Percentiles rank a stretch among this genome's conserved stretches.
Evolutionary conservation across 2,888 invertebrate species (phyloP).

Genomic region (Lasioglossum lativentre): DNA sequence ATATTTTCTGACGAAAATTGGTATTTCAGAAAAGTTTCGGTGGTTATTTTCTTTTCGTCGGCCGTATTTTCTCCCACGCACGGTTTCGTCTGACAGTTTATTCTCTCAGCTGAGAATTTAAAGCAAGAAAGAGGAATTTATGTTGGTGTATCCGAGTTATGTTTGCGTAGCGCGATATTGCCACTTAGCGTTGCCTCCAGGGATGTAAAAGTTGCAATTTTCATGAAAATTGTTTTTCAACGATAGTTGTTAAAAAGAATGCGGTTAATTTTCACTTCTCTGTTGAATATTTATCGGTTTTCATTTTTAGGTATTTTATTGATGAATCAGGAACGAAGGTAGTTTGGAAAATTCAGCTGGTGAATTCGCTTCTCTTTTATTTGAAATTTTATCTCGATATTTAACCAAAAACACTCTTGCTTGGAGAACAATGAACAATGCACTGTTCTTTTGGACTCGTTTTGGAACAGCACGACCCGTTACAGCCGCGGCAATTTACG

Average conservation of each 20-base stretch:
- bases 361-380: not conserved
- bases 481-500: constrained; percentile 40
- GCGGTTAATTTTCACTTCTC: not conserved
- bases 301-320: not conserved
- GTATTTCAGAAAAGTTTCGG: not conserved
- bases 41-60: not conserved
- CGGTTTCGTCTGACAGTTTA: not conserved
- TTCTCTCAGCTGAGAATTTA: not conserved
- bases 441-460: not conserved
- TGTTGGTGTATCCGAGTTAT: constrained; percentile 3
- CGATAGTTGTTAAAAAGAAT: not conserved
- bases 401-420: not conserved
- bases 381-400: not conserved
- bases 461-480: not conserved
- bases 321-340: not conserved
- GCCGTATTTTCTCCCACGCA: not conserved
- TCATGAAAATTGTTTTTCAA: not conserved
- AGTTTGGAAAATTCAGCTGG: not conserved
- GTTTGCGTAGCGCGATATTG: not conserved
- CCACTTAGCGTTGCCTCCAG: not conserved
- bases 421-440: constrained; percentile 17
- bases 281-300: not conserved
- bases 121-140: constrained; percentile 6
- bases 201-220: not conserved
- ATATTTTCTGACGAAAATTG: not conserved